Evolutionary conservation across 2,113 vertebrate species (phyloP), one percentile per base, ranked within the genome.

Genomic region (Sialia sialis): DNA sequence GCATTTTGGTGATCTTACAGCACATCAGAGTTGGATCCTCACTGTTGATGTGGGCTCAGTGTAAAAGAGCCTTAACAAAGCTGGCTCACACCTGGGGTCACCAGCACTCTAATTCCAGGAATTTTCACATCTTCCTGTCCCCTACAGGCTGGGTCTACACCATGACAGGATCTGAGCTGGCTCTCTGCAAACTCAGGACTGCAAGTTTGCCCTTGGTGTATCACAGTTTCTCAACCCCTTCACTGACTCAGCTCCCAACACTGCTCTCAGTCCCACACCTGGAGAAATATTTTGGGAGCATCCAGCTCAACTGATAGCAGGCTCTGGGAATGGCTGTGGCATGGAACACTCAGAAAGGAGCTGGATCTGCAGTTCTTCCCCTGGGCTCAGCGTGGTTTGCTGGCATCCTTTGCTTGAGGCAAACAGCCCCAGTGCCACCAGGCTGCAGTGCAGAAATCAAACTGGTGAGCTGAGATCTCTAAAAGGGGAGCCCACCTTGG

Each of bases 171-270:
- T 27, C 52, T 56, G 30, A 79, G 49, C 39, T 21, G 60, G 60
- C 56, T 67, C 38, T 19, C 30, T 52, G 36, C 21, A 52, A 76
- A 38, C 20, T 25, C 46, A 39, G 4, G 22, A 10, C 27, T 22
- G 19, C n/a, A 23, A 2, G 9, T 23, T 52, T 43, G 60, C 52
- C 54, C 49, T 18, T 44, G 62, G 29, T 2, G 10, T 16, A 54
- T 7, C 29, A 23, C 7, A 23, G 30, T 10, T 38, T 36, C 44
- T 86, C 38, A 7, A 6, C 6, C 21, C 19, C 49, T 83, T 12
- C 7, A 7, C 5, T 9, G 49, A 39, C 70, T 52, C 75, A 87
- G 36, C 10, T 29, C 9, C 32, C 6, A 8, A 2, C 0, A 0
- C 32, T n/a, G 39, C 19, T 70, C 84, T 64, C 25, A 41, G 25